Evolutionary conservation across 2,113 vertebrate species (phyloP), one percentile per base, ranked within the genome.

Genomic region (Oncorhynchus nerka): DNA sequence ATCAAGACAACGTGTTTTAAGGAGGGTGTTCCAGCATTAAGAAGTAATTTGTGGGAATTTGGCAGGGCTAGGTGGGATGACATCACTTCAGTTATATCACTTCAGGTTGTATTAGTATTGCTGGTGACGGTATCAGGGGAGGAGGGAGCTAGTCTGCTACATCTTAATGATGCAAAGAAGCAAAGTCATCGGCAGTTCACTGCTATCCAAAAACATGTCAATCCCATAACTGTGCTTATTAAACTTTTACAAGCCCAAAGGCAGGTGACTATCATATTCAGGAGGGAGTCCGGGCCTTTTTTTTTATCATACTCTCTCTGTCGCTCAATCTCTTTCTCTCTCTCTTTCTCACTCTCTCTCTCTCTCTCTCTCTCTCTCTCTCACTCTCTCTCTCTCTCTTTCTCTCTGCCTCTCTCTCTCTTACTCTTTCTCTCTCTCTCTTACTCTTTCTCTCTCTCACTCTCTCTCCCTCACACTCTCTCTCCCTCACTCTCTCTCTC

Each of bases 1-100:
- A 91, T 91, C 84, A 91, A 91, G 77, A 80, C 32, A 67, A 75
- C 71, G 24, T 69, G 75, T 68, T 87, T 85, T 77, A 84, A 71
- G 81, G 73, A 73, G 75, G 70, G 72, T 49, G 75, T 70, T 34
- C 74, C 70, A 28, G 80, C 73, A 72, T 81, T 83, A 78, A 85
- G 66, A 74, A 68, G 75, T 85, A 73, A 78, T 83, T 77, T 84
- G 83, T 76, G 75, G 84, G 79, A 75, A 80, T 81, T 79, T 83
- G 45, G 68, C 28, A 62, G 66, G 72, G 66, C 30, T 55, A 48
- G 39, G 84, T 82, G 78, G 78, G 86, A 77, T 78, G 79, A 88
- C 78, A 76, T 71, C 55, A 81, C 45, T n/a, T 78, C 1, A 76
- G 65, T 70, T 67, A 84, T 66, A 71, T 86, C 66, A 77, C 74